Base-by-base conservation (phyloP, 2,113 vertebrate genomes). In the Mormoops blainvillei region DNA sequence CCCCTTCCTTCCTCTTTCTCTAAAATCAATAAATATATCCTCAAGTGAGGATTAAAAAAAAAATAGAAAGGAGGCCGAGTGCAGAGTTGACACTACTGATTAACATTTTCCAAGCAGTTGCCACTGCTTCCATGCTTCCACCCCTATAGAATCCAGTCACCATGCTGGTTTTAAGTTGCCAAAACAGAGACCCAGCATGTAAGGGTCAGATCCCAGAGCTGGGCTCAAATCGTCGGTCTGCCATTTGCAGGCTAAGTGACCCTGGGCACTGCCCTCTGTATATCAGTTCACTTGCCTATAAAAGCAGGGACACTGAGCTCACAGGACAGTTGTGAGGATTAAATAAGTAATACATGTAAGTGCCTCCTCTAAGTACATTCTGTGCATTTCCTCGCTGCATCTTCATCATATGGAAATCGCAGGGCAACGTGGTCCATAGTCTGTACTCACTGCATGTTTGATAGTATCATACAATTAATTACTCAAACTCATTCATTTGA, bases 161-260 rank as follows among this genome's bases (percentile, higher is more conserved):
- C 28, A 41, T 11, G 6, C 31, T 86, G 52, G 36, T 41, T 85
- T 48, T 31, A 73, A 38, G 52, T 65, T 67, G 52, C 36, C 36
- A 88, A 80, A 74, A 43, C 78, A 90, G n/a, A 96, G 26, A 80
- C 20, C 50, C 41, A 84, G 22, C 31, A n/a, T n/a, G 8, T 33
- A 77, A 82, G 14, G 5, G 14, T 63, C 78, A 33, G 50, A 31
- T 41, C 43, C 2, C 61, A 89, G 9, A 76, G 70, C 65, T 96
- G 80, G 41, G 13, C 74, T 91, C 94, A 87, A 94, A 87, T 94
- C 90, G 95, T 95, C 91, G 36, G 71, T 89, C 74, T 98, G 92
- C 73, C 92, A 92, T 82, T 97, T 96, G 96, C 70, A 97, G 92
- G 92, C 4, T 90, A 38, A 87, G 19, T 89, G 78, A 92, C 50